Conservation (phyloP, 2,113 vertebrate genomes). For the Ammodytes dubius region DNA sequence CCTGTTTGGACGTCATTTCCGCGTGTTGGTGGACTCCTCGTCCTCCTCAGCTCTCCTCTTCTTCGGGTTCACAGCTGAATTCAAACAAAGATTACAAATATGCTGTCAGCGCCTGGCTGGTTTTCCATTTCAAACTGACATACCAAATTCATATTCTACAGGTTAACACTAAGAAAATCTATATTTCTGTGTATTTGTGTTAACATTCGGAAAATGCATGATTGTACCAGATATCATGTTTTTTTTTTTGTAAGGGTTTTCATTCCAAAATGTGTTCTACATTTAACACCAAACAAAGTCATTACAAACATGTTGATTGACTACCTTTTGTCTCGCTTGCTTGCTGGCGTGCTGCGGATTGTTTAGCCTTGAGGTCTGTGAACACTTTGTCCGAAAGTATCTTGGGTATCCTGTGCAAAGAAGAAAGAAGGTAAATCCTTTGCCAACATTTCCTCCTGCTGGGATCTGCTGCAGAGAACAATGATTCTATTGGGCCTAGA, state of each 20-base stretch:
- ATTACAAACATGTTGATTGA: slow-evolving; percentile 19
- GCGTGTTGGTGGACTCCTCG: slow-evolving; percentile 62
- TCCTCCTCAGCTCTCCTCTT: slow-evolving; percentile 88
- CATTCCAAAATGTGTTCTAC: slow-evolving; percentile 4
- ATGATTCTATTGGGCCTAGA: slow-evolving; percentile 20
- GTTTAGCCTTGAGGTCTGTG: slow-evolving; percentile 80
- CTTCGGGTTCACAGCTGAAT: slow-evolving; percentile 72
- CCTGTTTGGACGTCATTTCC: slow-evolving; percentile 92
- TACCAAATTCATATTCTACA: neutral
- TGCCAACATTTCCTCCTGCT: slow-evolving; percentile 29
- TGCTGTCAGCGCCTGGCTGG: neutral
- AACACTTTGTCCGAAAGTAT: slow-evolving; percentile 89
- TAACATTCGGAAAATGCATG: neutral
- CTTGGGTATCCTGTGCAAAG: slow-evolving; percentile 90
- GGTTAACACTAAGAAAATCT: neutral
- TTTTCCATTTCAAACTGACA: slow-evolving; percentile 22
- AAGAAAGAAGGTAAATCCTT: slow-evolving; percentile 33
- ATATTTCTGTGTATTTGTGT: neutral
- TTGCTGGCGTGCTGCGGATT: slow-evolving; percentile 68
- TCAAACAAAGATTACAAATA: slow-evolving; percentile 39
- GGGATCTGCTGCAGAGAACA: slow-evolving; percentile 24
- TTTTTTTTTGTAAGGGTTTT: neutral
- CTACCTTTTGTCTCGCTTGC: slow-evolving; percentile 84
- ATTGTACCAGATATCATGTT: neutral
- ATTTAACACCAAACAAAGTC: slow-evolving; percentile 27